Percentiles rank a stretch among this genome's conserved stretches.
Conservation (phyloP, 2,113 vertebrate species). For the Periophthalmus modestus region DNA sequence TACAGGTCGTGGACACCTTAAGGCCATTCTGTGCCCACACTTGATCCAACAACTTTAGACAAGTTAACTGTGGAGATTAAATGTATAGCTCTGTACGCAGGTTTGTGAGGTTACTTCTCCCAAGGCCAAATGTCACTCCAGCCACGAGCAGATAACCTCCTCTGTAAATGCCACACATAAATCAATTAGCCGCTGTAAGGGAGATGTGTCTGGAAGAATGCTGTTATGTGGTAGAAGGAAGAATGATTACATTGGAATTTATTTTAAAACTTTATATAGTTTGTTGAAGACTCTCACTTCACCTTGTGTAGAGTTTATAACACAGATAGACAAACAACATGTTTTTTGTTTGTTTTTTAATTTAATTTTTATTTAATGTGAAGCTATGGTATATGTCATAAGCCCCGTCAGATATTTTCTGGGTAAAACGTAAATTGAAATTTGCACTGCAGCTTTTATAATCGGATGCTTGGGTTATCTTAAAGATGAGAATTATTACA, state of each 20-base stretch:
- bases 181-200: conserved; percentile 4
- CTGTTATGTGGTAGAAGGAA: not conserved
- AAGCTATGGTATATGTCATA: not conserved
- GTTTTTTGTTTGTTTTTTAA: not conserved
- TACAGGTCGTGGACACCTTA: not conserved
- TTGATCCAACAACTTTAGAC: not conserved
- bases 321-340: not conserved
- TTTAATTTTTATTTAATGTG: not conserved
- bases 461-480: not conserved
- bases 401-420: not conserved
- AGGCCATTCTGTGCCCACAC: not conserved
- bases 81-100: not conserved
- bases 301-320: not conserved
- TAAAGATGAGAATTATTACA: too few species aligned
- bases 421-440: not conserved
- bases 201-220: not conserved
- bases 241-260: not conserved
- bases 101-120: not conserved
- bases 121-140: conserved; percentile 1
- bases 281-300: not conserved
- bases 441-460: not conserved
- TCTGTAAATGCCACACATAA: conserved; percentile 7
- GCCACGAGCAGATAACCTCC: conserved; percentile 3
- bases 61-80: not conserved
- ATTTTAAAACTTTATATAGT: not conserved